Evolutionary conservation across 2,113 vertebrate species (phyloP).

Genomic region (Tragelaphus scriptus): DNA sequence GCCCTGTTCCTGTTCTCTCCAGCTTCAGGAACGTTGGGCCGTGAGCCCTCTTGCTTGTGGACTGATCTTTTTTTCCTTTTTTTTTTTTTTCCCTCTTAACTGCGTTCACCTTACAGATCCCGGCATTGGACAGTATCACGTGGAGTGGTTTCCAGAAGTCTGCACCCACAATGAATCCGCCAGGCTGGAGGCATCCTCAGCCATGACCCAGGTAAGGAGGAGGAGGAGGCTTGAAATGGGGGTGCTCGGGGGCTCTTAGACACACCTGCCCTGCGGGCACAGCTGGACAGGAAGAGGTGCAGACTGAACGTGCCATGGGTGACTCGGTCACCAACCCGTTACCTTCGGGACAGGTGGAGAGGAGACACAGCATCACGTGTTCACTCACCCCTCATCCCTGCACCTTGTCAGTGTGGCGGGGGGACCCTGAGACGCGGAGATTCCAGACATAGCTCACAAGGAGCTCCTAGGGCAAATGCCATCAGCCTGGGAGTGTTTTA

Average conservation of each 20-base stretch:
- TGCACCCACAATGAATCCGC: conserved; percentile 89
- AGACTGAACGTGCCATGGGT: accelerated
- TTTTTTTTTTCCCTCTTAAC: background rate
- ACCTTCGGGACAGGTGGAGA: accelerated
- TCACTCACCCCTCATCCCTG: too few relatives aligned
- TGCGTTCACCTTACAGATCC: conserved; percentile 76
- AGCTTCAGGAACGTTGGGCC: accelerated
- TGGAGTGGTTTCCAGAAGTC: conserved; percentile 90
- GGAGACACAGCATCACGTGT: accelerated
- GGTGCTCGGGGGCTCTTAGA: accelerated
- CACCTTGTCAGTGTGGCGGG: background rate
- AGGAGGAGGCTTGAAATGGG: background rate
- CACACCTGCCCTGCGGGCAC: accelerated
- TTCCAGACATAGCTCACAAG: accelerated
- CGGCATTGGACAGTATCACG: conserved; percentile 83
- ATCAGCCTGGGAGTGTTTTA: background rate
- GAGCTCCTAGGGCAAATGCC: accelerated
- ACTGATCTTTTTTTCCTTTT: background rate
- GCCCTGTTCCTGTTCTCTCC: too few relatives aligned
- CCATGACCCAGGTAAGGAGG: conserved; percentile 83
- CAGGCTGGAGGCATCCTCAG: conserved; percentile 80
- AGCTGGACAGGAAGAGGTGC: accelerated
- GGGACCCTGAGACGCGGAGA: accelerated
- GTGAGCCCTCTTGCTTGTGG: accelerated
- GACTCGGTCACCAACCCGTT: accelerated